Evolutionary conservation across 2,797 vertebrate genomes (phyloP).

Genomic region (Phoeniculus purpureus): DNA sequence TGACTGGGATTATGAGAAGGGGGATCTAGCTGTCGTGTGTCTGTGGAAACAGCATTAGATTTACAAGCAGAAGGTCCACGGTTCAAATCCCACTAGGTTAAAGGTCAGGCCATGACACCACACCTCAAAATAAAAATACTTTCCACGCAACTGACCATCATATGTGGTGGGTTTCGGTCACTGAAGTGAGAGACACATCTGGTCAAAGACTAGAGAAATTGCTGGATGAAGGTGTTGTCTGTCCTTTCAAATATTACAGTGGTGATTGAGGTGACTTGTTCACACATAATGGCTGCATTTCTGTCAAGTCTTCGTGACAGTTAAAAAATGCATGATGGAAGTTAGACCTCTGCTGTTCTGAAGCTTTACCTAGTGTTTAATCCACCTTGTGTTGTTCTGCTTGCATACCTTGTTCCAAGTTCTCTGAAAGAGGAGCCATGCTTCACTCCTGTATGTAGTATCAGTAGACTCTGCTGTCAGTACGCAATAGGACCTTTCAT

Average conservation of each 20-base stretch:
- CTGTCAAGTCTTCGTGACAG: background rate
- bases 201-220: background rate
- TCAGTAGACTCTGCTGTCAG: background rate
- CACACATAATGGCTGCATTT: background rate
- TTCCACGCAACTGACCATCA: background rate
- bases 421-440: background rate
- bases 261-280: background rate
- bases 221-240: background rate
- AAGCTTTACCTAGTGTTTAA: background rate
- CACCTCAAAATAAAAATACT: background rate
- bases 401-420: background rate
- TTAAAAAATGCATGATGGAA: background rate
- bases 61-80: no score
- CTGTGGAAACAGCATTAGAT: no score
- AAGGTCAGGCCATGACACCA: no score
- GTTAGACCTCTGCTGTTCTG: background rate
- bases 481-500: background rate
- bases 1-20: no score
- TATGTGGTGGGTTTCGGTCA: background rate
- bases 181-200: background rate
- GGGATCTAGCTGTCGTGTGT: no score
- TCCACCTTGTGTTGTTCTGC: background rate
- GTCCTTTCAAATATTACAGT: background rate
- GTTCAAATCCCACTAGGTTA: no score
- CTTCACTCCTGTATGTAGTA: background rate